These are phyloP conservation scores for Andricus quercusramuli DNA, from an alignment of 2,888 invertebrate species.

Conservation along the genomic window DNA sequence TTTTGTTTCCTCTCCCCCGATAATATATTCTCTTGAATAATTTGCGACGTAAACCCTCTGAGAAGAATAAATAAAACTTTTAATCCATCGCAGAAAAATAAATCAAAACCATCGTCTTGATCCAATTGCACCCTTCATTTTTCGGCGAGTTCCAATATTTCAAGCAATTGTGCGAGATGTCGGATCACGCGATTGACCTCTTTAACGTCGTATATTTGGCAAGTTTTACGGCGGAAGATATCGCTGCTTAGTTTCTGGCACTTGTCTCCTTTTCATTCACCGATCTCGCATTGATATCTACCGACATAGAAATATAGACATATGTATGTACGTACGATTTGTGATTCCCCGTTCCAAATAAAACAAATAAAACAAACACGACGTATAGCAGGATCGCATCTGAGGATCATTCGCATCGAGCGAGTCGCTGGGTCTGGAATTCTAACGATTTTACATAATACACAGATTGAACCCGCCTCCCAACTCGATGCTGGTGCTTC, in stretches of 20 bases:
- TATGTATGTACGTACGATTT: not conserved
- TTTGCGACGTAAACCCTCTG: not conserved
- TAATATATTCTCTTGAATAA: not conserved
- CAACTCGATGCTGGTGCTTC: constrained; percentile 57
- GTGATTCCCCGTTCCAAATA: not conserved
- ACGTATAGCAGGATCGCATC: constrained; percentile 18
- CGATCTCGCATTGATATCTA: constrained; percentile 40
- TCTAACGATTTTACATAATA: constrained; percentile 68
- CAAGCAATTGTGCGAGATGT: constrained; percentile 36
- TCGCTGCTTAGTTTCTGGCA: constrained; percentile 57
- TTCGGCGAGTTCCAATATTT: constrained; percentile 26
- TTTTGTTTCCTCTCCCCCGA: too few species aligned
- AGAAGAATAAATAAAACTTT: not conserved
- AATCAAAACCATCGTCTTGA: constrained; percentile 5
- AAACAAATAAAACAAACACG: constrained; percentile 11
- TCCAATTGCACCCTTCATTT: constrained; percentile 6
- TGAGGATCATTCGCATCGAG: constrained; percentile 50
- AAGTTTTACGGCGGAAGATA: constrained; percentile 53
- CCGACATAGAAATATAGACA: constrained; percentile 18
- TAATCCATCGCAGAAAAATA: not conserved
- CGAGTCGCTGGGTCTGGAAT: constrained; percentile 53
- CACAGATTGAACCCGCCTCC: constrained; percentile 64
- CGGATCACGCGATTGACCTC: constrained; percentile 49
- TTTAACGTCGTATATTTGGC: constrained; percentile 51
- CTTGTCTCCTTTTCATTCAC: constrained; percentile 58